Conservation (phyloP, 37 sponge, comb jelly and placozoan species). For the Geodia barretti region DNA sequence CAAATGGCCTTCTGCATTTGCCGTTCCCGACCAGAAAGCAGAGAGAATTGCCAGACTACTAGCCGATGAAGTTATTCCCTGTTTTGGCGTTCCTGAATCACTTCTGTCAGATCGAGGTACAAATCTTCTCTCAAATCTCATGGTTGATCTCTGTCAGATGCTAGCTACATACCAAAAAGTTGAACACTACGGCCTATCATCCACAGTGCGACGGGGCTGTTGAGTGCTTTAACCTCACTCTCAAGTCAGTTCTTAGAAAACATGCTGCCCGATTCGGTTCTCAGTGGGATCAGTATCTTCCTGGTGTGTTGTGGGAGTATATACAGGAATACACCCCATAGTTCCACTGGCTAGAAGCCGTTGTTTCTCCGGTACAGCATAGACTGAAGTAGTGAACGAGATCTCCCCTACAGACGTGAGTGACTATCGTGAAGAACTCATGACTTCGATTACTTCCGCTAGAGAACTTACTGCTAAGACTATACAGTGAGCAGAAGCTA, state of each 20-base stretch:
- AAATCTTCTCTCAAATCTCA: conserved; percentile 50
- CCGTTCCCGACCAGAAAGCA: conserved; percentile 56
- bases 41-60: conserved; percentile 25
- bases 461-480: conserved; percentile 7
- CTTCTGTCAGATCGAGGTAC: conserved; percentile 59
- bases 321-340: conserved; percentile 33
- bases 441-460: conserved; percentile 14
- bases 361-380: conserved; percentile 40
- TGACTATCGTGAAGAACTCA: conserved; percentile 34
- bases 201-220: no score
- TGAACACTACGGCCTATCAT: conserved; percentile 49
- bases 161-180: conserved; percentile 25
- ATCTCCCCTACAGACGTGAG: neutral
- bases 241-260: conserved; percentile 28
- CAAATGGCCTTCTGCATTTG: conserved; percentile 58
- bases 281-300: conserved; percentile 67
- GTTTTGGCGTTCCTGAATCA: conserved; percentile 55
- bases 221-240: conserved; percentile 50
- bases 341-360: conserved; percentile 26
- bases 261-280: conserved; percentile 20
- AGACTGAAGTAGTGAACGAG: no score
- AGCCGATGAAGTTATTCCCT: conserved; percentile 42
- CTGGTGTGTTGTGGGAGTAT: conserved; percentile 9
- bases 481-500: conserved; percentile 1
- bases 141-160: conserved; percentile 47